Conservation (phyloP, 2,113 vertebrate species). For the Gadus macrocephalus region DNA sequence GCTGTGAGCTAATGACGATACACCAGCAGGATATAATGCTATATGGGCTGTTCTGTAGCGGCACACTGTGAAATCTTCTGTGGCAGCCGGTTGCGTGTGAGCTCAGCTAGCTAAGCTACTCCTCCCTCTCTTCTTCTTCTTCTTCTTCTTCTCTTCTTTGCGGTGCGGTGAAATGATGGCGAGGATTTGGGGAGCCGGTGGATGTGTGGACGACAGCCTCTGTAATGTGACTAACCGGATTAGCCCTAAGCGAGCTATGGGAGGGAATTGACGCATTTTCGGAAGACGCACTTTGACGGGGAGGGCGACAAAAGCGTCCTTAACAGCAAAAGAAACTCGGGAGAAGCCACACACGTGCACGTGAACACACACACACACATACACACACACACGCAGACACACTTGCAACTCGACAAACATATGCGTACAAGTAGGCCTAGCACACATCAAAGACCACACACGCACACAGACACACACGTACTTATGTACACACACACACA, state of each 20-base stretch:
- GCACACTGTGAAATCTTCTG: slow-evolving; percentile 57
- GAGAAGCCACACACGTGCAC: neutral
- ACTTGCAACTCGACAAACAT: slow-evolving; percentile 8
- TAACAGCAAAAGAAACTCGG: slow-evolving; percentile 3
- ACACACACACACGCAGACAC: slow-evolving; percentile 21
- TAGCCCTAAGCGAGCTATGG: slow-evolving; percentile 40
- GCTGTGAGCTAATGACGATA: slow-evolving; percentile 51
- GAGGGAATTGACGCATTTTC: slow-evolving; percentile 16
- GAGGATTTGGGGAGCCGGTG: slow-evolving; percentile 56
- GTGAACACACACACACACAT: neutral
- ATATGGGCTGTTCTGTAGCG: slow-evolving; percentile 15
- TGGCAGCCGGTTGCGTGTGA: slow-evolving; percentile 47
- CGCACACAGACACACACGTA: too few relatives aligned
- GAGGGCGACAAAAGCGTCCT: slow-evolving; percentile 14
- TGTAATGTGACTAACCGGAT: slow-evolving; percentile 69
- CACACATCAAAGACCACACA: too few relatives aligned
- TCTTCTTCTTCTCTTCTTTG: slow-evolving; percentile 26
- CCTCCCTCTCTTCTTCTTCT: slow-evolving; percentile 1
- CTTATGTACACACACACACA: too few relatives aligned
- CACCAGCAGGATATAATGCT: slow-evolving; percentile 11
- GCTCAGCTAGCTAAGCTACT: slow-evolving; percentile 40
- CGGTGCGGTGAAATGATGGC: slow-evolving; percentile 47
- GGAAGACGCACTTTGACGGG: slow-evolving; percentile 22
- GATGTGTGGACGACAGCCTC: slow-evolving; percentile 42
- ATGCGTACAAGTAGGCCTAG: neutral